Evolutionary conservation across 2,888 invertebrate species (phyloP), one percentile per base, ranked within the genome.

Genomic region (Stenolophus ochropezus): DNA sequence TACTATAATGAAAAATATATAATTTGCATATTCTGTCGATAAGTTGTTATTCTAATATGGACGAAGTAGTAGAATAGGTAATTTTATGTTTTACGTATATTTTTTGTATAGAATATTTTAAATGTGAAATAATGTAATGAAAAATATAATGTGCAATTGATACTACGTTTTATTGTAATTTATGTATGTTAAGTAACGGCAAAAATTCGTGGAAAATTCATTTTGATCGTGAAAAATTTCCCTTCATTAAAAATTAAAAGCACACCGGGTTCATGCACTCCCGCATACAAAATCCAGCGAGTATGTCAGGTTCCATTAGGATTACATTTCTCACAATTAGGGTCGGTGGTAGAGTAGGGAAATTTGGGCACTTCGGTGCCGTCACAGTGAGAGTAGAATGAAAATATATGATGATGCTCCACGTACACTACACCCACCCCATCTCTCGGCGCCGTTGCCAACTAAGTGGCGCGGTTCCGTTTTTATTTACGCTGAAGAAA

Each of bases 351-450:
- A 23, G n/a, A 27, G 61, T 61, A 61, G 61, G 25, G 61, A 61
- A 61, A 61, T 61, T 61, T 61, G 25, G 61, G 61, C 61, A 61
- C 61, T 61, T 61, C 14, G 61, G 61, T 61, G n/a, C 20, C 25
- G 61, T 25, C 23, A 61, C 61, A 25, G 25, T 23, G 61, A 11
- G 14, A 23, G 4, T n/a, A 61, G 25, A 61, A 61, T 61, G 61
- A 61, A 61, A 61, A 61, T 61, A 61, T 61, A 61, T 61, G 61
- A 61, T 61, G 61, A 61, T 61, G 61, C 61, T 61, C 11, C 56
- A 53, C 61, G 21, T 11, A 25, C 61, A 61, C 33, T 61, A 25
- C 21, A 56, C 6, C 21, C 14, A 3, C 21, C 61, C 25, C 23
- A 25, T 14, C 61, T 61, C 1, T 25, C 25, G 56, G 14, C 1